Conservation (phyloP, 2,797 vertebrate genomes). For the Leucoraja ocellata region DNA sequence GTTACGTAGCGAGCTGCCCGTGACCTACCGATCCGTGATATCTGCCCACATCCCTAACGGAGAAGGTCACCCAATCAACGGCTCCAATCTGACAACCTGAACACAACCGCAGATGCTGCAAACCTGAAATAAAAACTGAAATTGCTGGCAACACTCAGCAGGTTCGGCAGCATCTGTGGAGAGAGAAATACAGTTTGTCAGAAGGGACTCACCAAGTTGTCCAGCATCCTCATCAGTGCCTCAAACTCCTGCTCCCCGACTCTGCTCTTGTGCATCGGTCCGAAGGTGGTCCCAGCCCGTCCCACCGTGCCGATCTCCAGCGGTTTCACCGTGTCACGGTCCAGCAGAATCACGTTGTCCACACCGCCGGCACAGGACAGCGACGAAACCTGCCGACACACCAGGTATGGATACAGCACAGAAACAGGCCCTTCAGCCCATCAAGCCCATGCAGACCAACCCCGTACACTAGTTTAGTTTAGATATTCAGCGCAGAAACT, state of each 20-base stretch:
- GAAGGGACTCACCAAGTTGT: conserved; percentile 75
- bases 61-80: neutral
- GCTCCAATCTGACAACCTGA: neutral
- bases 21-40: too few species aligned
- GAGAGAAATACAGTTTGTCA: too few species aligned
- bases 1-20: neutral
- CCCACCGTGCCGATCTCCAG: conserved; percentile 73
- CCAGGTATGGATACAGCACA: too few species aligned
- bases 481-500: too few species aligned
- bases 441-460: too few species aligned
- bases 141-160: too few species aligned
- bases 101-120: too few species aligned
- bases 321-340: conserved; percentile 70
- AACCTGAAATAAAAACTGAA: too few species aligned
- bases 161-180: too few species aligned
- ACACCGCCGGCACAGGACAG: conserved; percentile 75
- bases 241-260: conserved; percentile 90
- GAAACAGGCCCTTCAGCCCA: too few species aligned
- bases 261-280: conserved; percentile 86
- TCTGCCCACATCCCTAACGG: neutral
- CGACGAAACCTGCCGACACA: conserved; percentile 68
- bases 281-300: conserved; percentile 87
- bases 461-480: too few species aligned
- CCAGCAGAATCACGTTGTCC: conserved; percentile 82
- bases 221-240: conserved; percentile 93